Evolutionary conservation across 2,113 vertebrate genomes (phyloP).

Genomic region (Pelobates fuscus): DNA sequence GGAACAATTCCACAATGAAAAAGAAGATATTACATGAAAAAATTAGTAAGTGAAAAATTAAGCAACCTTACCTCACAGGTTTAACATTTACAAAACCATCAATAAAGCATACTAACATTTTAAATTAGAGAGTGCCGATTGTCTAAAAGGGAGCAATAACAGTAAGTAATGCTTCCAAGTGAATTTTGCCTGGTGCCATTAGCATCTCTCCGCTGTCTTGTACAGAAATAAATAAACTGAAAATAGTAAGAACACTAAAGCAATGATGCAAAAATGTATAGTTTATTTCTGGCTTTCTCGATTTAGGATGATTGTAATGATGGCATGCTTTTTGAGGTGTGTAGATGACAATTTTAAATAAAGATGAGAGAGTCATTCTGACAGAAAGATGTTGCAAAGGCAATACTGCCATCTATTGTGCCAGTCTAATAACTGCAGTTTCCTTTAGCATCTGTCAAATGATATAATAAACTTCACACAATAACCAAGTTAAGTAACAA

Average conservation of each 20-base stretch:
- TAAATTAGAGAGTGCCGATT: no score
- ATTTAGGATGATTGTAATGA: not conserved
- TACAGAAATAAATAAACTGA: no score
- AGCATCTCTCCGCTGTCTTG: no score
- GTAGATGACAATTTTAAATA: not conserved
- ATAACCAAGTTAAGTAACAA: not conserved
- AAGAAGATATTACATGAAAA: no score
- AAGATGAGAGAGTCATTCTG: not conserved
- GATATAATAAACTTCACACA: no score
- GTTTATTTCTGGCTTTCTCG: not conserved
- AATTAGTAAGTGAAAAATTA: not conserved
- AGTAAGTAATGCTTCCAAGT: not conserved
- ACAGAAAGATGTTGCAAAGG: not conserved
- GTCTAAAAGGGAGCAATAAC: no score
- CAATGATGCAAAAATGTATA: not conserved
- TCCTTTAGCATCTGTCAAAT: no score
- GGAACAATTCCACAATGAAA: no score
- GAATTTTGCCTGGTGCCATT: not conserved
- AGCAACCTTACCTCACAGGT: not conserved
- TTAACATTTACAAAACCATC: not conserved
- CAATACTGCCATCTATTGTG: conserved; percentile 32
- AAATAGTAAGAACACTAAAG: not conserved
- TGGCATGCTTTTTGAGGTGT: no score
- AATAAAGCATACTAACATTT: not conserved
- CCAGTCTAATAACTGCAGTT: not conserved